Evolutionary conservation across 2,888 invertebrate species (phyloP).

Genomic region (Labia minor): DNA sequence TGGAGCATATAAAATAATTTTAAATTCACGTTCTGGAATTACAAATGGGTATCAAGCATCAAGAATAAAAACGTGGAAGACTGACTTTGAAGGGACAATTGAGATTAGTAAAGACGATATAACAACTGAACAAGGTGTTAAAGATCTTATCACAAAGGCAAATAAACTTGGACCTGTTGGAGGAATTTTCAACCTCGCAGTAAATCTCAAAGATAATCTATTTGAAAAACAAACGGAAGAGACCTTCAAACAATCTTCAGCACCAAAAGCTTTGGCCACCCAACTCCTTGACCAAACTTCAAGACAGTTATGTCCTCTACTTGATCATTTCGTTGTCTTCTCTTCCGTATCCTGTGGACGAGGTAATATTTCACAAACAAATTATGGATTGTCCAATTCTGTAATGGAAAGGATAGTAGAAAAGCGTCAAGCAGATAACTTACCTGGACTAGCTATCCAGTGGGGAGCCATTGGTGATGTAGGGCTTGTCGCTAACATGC

Average conservation of each 20-base stretch:
- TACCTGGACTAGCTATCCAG: slow-evolving; percentile 48
- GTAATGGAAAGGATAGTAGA: slow-evolving; percentile 51
- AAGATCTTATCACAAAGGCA: slow-evolving; percentile 33
- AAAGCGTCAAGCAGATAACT: slow-evolving; percentile 37
- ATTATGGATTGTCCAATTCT: slow-evolving; percentile 54
- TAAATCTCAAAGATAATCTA: slow-evolving; percentile 44
- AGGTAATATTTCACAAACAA: slow-evolving; percentile 53
- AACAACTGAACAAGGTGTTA: slow-evolving; percentile 34
- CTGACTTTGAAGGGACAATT: slow-evolving; percentile 33
- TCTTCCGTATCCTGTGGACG: slow-evolving; percentile 53
- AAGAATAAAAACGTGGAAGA: slow-evolving; percentile 32
- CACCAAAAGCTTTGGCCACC: slow-evolving; percentile 49
- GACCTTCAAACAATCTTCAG: slow-evolving; percentile 41
- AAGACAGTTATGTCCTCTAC: slow-evolving; percentile 38
- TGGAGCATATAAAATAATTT: slow-evolving; percentile 41
- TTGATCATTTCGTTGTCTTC: slow-evolving; percentile 50
- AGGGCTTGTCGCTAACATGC: slow-evolving; percentile 68
- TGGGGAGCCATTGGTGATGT: slow-evolving; percentile 57
- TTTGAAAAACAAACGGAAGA: slow-evolving; percentile 44
- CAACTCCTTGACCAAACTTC: slow-evolving; percentile 44
- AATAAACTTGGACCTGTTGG: slow-evolving; percentile 58
- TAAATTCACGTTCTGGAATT: slow-evolving; percentile 43
- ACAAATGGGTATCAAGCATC: slow-evolving; percentile 43
- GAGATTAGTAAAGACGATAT: slow-evolving; percentile 36
- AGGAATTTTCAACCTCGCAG: slow-evolving; percentile 55